A percentile compares a stretch with the other conserved stretches of the same genome.
Evolutionary conservation across 2,797 vertebrate species (phyloP).

Genomic region (Sebastes itinus): DNA sequence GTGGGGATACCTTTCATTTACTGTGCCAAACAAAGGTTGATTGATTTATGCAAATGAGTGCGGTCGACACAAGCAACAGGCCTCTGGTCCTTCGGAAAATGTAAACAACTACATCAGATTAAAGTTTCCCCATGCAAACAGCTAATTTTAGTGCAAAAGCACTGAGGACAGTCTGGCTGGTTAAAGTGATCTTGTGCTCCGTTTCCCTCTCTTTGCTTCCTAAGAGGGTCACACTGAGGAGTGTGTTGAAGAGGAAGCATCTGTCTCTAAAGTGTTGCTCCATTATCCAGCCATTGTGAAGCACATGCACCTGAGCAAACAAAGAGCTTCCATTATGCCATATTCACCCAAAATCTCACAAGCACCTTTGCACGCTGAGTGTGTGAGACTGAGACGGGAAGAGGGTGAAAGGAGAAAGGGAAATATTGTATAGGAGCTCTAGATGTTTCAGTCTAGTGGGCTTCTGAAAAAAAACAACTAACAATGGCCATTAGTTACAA

Average conservation of each 20-base stretch:
- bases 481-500: conserved; percentile 69
- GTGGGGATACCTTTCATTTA: conserved; percentile 7
- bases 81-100: not conserved
- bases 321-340: conserved; percentile 78
- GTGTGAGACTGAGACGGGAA: conserved; percentile 34
- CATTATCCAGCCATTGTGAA: conserved; percentile 77
- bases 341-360: conserved; percentile 63
- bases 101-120: conserved; percentile 32
- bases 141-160: conserved; percentile 36
- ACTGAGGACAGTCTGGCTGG: conserved; percentile 10
- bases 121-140: conserved; percentile 37
- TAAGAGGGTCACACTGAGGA: conserved; percentile 72
- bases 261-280: conserved; percentile 81
- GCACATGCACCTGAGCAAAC: conserved; percentile 82
- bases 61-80: not conserved
- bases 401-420: conserved; percentile 51
- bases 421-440: conserved; percentile 58
- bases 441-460: conserved; percentile 54
- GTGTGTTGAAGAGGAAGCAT: conserved; percentile 81
- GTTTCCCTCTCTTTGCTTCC: conserved; percentile 58
- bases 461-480: conserved; percentile 57
- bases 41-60: conserved; percentile 8
- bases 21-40: conserved; percentile 13
- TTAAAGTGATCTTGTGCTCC: conserved; percentile 32
- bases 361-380: conserved; percentile 51